Evolutionary conservation across 1,140 invertebrate genomes (phyloP).

Genomic region (Drosophila sucinea): DNA sequence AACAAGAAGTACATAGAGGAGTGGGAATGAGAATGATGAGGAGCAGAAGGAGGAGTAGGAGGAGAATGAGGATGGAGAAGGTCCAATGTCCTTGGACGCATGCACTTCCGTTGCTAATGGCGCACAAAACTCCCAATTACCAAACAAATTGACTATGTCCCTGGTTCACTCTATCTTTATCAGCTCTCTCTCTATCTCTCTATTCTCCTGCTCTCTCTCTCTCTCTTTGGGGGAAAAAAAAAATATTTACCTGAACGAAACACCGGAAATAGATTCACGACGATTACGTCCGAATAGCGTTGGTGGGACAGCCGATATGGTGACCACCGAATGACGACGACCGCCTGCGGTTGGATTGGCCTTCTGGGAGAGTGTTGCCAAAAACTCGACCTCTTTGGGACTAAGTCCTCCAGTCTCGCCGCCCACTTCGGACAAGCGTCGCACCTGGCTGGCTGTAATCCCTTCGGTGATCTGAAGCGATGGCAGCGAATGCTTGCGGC

Average conservation of each 20-base stretch:
- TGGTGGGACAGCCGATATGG: constrained; percentile 90
- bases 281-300: constrained; percentile 90
- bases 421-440: constrained; percentile 89
- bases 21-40: not conserved
- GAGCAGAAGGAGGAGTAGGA: constrained; percentile 2
- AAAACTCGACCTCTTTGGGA: constrained; percentile 89
- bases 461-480: constrained; percentile 91
- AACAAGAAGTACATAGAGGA: constrained; percentile 24
- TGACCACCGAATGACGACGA: constrained; percentile 91
- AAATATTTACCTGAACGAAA: constrained; percentile 82
- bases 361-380: constrained; percentile 85
- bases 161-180: constrained; percentile 4
- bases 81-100: constrained; percentile 9
- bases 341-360: constrained; percentile 86
- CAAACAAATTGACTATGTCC: constrained; percentile 27
- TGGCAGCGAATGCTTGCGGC: constrained; percentile 91
- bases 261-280: constrained; percentile 91
- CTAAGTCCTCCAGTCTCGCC: constrained; percentile 88
- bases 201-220: not conserved
- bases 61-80: not conserved
- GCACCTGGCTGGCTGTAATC: constrained; percentile 92
- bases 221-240: not conserved
- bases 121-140: constrained; percentile 53
- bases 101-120: constrained; percentile 48
- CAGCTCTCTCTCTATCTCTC: not conserved